Percentiles rank a stretch among this genome's conserved stretches.
These are phyloP conservation scores for Umimayanthus kanabou DNA, from an alignment of 92 coral and sea anemone genomes.

Conservation along the genomic window DNA sequence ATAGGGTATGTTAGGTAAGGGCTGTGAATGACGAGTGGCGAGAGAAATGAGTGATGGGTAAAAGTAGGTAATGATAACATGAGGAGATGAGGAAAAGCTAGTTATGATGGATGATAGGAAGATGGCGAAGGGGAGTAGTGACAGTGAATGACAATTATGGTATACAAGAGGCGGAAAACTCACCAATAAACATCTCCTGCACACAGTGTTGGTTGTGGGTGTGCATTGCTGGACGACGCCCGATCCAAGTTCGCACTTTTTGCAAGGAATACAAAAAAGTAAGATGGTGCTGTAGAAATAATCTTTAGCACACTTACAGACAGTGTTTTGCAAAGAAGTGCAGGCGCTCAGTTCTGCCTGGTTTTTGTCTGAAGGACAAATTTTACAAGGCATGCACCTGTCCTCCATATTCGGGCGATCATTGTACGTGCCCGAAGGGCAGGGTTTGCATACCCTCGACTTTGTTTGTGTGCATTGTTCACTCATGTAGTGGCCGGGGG, in stretches of 20 bases:
- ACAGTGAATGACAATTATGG: background rate
- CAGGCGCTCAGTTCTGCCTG: slow-evolving; percentile 25
- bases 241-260: slow-evolving; percentile 48
- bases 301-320: slow-evolving; percentile 50
- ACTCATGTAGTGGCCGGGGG: background rate
- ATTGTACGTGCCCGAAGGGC: background rate
- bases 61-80: too few relatives aligned
- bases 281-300: slow-evolving; percentile 31
- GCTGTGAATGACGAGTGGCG: background rate
- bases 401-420: background rate
- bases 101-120: background rate
- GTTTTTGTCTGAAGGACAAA: slow-evolving; percentile 42
- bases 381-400: slow-evolving; percentile 42
- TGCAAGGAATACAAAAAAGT: slow-evolving; percentile 55
- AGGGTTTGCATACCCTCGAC: background rate
- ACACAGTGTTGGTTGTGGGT: slow-evolving; percentile 44
- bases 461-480: background rate
- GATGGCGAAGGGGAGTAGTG: background rate
- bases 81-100: background rate
- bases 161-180: background rate
- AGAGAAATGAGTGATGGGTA: too few relatives aligned
- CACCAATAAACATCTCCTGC: slow-evolving; percentile 55
- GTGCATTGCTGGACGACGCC: slow-evolving; percentile 60
- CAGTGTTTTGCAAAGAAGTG: slow-evolving; percentile 46
- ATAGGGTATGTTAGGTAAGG: background rate